Conservation (phyloP, 2,888 invertebrate species). For the Cerastis rubricosa region DNA sequence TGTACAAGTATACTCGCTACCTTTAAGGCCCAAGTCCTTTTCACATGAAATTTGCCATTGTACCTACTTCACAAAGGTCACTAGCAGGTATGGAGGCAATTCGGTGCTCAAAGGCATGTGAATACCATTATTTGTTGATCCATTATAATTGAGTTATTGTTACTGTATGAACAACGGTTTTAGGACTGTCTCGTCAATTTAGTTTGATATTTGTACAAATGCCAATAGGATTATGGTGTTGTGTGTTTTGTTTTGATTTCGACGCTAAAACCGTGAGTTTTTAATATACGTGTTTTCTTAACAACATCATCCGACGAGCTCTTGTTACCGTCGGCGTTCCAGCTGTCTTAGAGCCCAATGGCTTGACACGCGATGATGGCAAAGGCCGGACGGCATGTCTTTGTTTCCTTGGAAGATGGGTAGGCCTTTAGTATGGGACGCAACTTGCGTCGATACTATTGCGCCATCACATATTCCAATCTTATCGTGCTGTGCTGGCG, state of each 20-base stretch:
- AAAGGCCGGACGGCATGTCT: too few species aligned
- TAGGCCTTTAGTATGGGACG: too few species aligned
- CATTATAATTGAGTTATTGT: slow-evolving; percentile 51
- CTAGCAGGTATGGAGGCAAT: slow-evolving; percentile 20
- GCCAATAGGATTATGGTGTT: slow-evolving; percentile 2
- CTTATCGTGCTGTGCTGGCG: too few species aligned
- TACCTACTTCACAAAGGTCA: slow-evolving; percentile 39
- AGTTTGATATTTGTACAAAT: slow-evolving; percentile 17
- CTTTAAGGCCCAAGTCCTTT: slow-evolving; percentile 12
- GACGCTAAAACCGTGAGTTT: not conserved
- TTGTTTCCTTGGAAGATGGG: too few species aligned
- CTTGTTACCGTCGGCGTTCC: too few species aligned
- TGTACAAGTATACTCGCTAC: not conserved
- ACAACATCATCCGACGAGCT: too few species aligned
- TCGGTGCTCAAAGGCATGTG: slow-evolving; percentile 41
- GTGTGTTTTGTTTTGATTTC: not conserved
- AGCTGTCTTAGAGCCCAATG: too few species aligned
- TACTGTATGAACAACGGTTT: slow-evolving; percentile 21
- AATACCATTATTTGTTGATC: slow-evolving; percentile 32
- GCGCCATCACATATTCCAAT: too few species aligned
- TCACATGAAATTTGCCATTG: slow-evolving; percentile 43
- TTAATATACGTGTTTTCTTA: not conserved
- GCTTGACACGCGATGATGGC: too few species aligned
- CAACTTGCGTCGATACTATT: too few species aligned
- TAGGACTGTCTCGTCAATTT: slow-evolving; percentile 20